Percentiles rank a stretch among this genome's conserved stretches.
Conservation (phyloP, 2,888 invertebrate genomes). For the Napeogenes inachia region DNA sequence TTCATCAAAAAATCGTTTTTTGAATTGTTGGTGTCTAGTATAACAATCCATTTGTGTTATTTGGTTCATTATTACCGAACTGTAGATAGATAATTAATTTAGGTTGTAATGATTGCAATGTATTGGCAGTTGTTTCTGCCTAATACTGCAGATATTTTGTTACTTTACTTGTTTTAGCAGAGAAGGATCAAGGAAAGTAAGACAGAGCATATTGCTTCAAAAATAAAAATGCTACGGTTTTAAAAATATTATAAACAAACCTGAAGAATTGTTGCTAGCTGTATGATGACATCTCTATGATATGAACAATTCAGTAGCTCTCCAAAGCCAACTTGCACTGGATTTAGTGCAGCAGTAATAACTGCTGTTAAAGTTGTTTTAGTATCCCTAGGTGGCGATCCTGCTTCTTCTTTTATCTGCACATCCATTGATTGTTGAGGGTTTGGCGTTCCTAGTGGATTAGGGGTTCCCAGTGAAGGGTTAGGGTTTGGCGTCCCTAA, state of each 20-base stretch:
- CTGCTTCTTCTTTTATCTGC: conserved; percentile 62
- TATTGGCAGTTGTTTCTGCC: too few species aligned
- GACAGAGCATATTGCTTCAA: neutral
- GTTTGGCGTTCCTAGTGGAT: conserved; percentile 58
- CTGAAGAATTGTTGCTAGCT: conserved; percentile 88
- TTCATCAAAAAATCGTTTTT: too few species aligned
- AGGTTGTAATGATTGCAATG: too few species aligned
- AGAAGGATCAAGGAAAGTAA: too few species aligned
- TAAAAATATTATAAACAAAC: conserved; percentile 49
- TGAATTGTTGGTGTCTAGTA: too few species aligned
- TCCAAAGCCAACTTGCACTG: conserved; percentile 83
- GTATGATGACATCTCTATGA: conserved; percentile 91
- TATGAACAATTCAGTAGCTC: conserved; percentile 93
- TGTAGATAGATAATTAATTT: too few species aligned
- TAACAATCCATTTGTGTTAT: too few species aligned
- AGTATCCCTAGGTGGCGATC: conserved; percentile 54
- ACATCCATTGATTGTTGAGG: conserved; percentile 60
- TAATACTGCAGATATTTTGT: too few species aligned
- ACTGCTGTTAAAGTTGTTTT: conserved; percentile 56
- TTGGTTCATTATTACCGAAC: too few species aligned
- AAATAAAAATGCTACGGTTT: too few species aligned
- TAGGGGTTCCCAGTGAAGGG: conserved; percentile 62
- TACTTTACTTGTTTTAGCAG: too few species aligned
- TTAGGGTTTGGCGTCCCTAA: conserved; percentile 65
- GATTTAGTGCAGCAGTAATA: conserved; percentile 69